phyloP scores from a whole-genome alignment of 2,888 invertebrate species.

The Nemotelus pantherinus region DNA sequence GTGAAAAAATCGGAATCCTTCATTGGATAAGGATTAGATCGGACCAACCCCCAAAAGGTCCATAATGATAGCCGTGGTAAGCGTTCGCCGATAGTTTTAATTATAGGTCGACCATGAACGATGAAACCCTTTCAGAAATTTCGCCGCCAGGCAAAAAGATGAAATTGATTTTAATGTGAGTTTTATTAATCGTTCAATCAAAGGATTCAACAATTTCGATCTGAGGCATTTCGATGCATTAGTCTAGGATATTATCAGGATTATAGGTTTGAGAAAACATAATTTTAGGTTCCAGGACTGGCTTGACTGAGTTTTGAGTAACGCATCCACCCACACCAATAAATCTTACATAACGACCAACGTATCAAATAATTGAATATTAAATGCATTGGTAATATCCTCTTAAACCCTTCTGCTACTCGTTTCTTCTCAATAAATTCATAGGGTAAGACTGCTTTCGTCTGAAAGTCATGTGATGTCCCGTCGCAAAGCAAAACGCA shows the following conservation, averaged over 20 bases:
- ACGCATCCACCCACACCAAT: too few species aligned
- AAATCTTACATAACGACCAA: too few species aligned
- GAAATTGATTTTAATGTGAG: constrained; percentile 44
- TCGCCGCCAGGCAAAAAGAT: constrained; percentile 26
- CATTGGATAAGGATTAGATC: not conserved
- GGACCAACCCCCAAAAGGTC: constrained; percentile 20
- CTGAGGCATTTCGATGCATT: not conserved
- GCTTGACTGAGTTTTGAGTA: too few species aligned
- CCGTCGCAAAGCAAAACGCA: too few species aligned
- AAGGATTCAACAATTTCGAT: constrained; percentile 27
- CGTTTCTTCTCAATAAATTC: too few species aligned
- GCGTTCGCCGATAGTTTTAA: constrained; percentile 17
- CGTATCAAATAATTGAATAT: too few species aligned
- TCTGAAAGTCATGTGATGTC: too few species aligned
- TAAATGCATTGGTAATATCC: too few species aligned
- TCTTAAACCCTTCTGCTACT: too few species aligned
- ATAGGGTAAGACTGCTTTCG: too few species aligned
- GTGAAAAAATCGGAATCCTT: constrained; percentile 5
- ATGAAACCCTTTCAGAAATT: constrained; percentile 35
- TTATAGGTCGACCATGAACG: constrained; percentile 28
- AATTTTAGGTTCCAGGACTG: too few species aligned
- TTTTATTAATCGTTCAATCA: constrained; percentile 41
- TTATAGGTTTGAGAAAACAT: not conserved
- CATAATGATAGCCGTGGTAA: constrained; percentile 23
- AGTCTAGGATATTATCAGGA: not conserved